Percentiles rank a stretch among this genome's conserved stretches.
These are phyloP conservation scores for Myrmecophaga tridactyla DNA, from an alignment of 2,113 vertebrate species.

Conservation along the genomic window DNA sequence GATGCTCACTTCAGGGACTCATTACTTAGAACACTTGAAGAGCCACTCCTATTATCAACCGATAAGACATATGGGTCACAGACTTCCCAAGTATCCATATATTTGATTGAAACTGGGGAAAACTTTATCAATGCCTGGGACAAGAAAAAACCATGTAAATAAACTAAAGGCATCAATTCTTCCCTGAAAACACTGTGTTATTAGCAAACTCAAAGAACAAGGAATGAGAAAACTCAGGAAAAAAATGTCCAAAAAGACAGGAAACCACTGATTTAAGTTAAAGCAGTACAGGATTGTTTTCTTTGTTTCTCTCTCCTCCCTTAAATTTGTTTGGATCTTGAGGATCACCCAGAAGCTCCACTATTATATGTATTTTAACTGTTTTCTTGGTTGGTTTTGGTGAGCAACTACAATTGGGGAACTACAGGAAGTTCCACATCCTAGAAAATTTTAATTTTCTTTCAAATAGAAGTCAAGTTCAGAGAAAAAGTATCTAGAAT, in stretches of 20 bases:
- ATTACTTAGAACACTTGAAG: neutral
- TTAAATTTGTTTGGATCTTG: constrained; percentile 20
- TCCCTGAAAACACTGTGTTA: neutral
- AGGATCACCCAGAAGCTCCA: constrained; percentile 9
- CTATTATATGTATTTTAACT: no score
- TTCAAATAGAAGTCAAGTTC: neutral
- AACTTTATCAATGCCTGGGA: neutral
- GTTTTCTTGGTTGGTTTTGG: no score
- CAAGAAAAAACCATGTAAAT: neutral
- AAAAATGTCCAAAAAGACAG: neutral
- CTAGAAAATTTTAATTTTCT: neutral
- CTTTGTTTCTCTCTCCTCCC: constrained; percentile 7
- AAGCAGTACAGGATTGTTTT: neutral
- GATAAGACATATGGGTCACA: neutral
- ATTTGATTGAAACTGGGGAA: neutral
- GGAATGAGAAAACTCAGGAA: neutral
- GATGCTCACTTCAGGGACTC: neutral
- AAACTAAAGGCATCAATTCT: neutral
- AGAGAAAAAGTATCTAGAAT: neutral
- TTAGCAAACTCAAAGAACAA: neutral
- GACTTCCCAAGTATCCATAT: neutral
- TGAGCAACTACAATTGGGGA: no score
- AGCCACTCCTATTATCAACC: neutral
- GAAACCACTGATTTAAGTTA: constrained; percentile 38
- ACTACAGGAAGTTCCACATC: neutral